Base-by-base conservation (phyloP, 64 coral and sea anemone genomes). In the Pocillopora damicornis region DNA sequence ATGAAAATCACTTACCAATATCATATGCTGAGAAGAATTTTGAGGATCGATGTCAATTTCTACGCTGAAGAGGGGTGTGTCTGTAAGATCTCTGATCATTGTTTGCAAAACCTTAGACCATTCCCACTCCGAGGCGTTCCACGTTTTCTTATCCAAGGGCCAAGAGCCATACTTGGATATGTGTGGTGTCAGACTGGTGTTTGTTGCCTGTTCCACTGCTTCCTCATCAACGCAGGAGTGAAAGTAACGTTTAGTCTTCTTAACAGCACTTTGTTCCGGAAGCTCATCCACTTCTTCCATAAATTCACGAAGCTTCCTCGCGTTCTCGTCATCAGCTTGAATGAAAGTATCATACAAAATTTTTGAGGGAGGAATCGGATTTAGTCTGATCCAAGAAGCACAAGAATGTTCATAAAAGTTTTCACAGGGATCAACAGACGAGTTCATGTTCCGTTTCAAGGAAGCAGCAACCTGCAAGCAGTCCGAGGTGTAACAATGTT, bases 401-500 rank as follows among this genome's bases (percentile, higher is more conserved):
- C 90, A 92, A 0, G 90, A 72, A 60, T 92, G 30, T 26, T 51
- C 61, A 76, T 73, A 79, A 63, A 92, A 79, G 36, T 92, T 37
- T 4, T 74, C 63, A 34, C 90, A 92, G 8, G 90, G 75, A 17
- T 92, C 58, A 0, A 35, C 5, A 10, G 78, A 87, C 23, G 34
- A 23, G 26, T 92, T 61, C 61, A 92, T 87, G 15, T 92, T 81
- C 34, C 57, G 38, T 23, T 65, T 37, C 16, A 92, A 35, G n/a
- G n/a, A 73, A 15, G 90, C 76, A 11, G 90, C 75, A 16, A 92
- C 42, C 13, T 63, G 61, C 13, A 92, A 37, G 69, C 90, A 92
- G 1, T 92, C n/a, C 14, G 83, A 62, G 51, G 36, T 87, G 61
- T 87, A 92, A 73, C 90, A 92, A 20, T 79, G 66, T 23, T 25